A percentile compares a stretch with the other conserved stretches of the same genome.
Conservation (phyloP, 2,113 vertebrate species). For the Hypanus sabinus region DNA sequence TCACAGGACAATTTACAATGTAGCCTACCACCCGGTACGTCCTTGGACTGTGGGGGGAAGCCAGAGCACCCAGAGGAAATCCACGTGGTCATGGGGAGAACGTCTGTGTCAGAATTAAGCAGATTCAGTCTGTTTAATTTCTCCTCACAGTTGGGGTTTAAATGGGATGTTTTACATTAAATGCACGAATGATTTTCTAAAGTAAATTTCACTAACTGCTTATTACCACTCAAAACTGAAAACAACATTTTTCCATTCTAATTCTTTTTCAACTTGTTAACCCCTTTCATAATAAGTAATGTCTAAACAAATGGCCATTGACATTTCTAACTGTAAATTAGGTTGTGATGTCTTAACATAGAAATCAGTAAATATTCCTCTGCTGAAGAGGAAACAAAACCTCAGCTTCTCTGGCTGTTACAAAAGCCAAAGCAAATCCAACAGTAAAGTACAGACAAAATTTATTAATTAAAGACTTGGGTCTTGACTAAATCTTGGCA, state of each 20-base stretch:
- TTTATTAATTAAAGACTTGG: not conserved
- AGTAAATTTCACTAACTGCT: not conserved
- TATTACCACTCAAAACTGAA: not conserved
- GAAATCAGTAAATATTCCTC: not conserved
- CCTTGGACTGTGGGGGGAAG: too few relatives aligned
- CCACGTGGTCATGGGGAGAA: too few relatives aligned
- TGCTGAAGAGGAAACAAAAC: not conserved
- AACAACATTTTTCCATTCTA: not conserved
- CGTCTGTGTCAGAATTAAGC: too few relatives aligned
- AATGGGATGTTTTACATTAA: not conserved
- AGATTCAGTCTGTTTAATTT: too few relatives aligned
- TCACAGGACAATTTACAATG: too few relatives aligned
- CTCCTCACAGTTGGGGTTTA: too few relatives aligned
- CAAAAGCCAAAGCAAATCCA: not conserved
- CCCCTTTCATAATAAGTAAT: not conserved
- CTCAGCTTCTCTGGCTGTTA: not conserved
- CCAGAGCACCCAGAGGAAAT: too few relatives aligned
- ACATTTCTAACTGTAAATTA: not conserved
- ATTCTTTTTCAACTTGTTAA: not conserved
- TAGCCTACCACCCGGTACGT: too few relatives aligned
- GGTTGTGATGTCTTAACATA: not conserved
- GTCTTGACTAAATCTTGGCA: not conserved
- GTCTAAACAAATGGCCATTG: not conserved
- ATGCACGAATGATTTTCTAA: not conserved
- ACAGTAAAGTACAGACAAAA: not conserved